These are phyloP conservation scores for Hemiprocne comata DNA, from an alignment of 2,113 vertebrate genomes.

Conservation along the genomic window DNA sequence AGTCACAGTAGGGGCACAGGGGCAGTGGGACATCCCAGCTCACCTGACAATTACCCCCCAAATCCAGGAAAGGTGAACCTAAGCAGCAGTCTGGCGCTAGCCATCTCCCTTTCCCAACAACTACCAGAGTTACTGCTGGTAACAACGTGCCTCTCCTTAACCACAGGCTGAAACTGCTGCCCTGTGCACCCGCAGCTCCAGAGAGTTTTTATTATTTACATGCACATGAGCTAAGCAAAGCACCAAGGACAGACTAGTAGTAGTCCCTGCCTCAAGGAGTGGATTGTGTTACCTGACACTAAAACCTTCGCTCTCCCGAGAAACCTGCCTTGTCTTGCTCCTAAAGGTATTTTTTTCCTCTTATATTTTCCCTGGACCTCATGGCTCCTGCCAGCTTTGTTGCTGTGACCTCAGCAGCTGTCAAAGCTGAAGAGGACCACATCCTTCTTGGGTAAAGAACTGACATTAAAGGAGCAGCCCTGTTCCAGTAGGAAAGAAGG, in stretches of 20 bases:
- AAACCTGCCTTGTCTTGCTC: background rate
- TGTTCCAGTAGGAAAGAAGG: background rate
- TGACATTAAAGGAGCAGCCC: background rate
- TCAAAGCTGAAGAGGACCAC: background rate
- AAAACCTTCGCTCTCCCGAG: background rate
- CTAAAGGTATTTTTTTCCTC: background rate
- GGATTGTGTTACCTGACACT: background rate
- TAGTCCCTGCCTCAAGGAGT: background rate
- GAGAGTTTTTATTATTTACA: background rate
- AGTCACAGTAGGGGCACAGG: background rate
- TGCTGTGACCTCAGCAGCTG: background rate
- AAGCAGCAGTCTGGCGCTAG: rapidly evolving
- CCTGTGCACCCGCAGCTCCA: background rate
- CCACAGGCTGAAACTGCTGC: background rate
- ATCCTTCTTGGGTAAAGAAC: background rate
- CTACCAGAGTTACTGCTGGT: background rate
- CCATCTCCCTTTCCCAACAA: background rate
- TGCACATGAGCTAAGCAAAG: background rate
- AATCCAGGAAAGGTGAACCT: background rate
- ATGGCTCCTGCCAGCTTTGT: background rate
- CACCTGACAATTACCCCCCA: background rate
- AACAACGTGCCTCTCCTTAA: no score
- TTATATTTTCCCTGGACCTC: background rate
- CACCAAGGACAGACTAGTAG: background rate
- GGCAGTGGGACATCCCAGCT: rapidly evolving